Conservation (phyloP, 2,797 vertebrate genomes). For the Vespertilio murinus region DNA sequence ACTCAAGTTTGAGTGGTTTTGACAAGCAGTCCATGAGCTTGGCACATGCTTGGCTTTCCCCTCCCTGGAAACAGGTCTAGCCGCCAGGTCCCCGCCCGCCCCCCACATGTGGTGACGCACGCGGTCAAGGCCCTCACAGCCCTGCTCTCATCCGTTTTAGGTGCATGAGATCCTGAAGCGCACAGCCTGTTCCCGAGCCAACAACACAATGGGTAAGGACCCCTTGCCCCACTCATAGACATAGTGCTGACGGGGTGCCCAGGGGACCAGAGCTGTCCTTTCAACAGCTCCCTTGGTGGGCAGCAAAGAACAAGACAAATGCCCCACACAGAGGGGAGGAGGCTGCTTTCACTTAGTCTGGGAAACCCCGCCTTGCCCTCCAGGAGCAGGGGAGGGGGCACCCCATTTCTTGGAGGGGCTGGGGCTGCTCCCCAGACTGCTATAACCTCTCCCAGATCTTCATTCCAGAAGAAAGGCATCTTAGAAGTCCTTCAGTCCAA, state of each 20-base stretch:
- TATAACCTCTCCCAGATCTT: background rate
- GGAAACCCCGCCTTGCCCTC: background rate
- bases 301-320: background rate
- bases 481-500: background rate
- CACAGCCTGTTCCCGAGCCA: constrained; percentile 90
- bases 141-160: constrained; percentile 81
- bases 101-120: background rate
- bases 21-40: background rate
- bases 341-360: background rate
- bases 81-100: background rate
- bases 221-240: accelerated
- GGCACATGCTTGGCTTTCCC: background rate
- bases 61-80: background rate
- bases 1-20: background rate
- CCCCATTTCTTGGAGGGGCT: background rate
- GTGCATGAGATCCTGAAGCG: constrained; percentile 97
- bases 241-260: background rate
- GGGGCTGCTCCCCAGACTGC: background rate
- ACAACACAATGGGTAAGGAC: constrained; percentile 92
- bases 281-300: constrained; percentile 52
- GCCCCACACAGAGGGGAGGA: background rate
- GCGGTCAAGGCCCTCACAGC: background rate
- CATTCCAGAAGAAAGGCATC: background rate
- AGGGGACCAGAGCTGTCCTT: background rate
- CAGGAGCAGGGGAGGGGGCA: accelerated